Base-by-base conservation (phyloP, 2,797 vertebrate species). In the Siniperca undulata region DNA sequence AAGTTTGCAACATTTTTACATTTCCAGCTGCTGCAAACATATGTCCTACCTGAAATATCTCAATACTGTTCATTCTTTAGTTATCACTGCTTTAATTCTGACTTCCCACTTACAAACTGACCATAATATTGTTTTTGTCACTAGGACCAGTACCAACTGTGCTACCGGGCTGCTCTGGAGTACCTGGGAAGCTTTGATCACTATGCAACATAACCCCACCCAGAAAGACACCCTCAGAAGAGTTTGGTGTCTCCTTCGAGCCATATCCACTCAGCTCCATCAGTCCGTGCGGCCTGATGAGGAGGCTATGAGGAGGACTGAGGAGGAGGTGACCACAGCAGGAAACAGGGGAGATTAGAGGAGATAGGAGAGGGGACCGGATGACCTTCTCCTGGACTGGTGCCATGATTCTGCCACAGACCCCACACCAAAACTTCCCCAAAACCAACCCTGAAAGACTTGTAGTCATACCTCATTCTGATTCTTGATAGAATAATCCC, bases 101-200 rank as follows among this genome's bases (percentile, higher is more conserved):
- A n/a, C 3, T n/a, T 69, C 10, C 16, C 10, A 12, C n/a, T 52
- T 16, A 20, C 11, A 61, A 55, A 52, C 22, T 73, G 38, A 81
- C n/a, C 14, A 44, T n/a, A 46, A 22, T 9, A 0, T 22, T 27
- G 4, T n/a, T 42, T 46, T 70, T 60, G n/a, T 69, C 34, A 12
- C n/a, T 93, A 99, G 98, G 98, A 99, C 95, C 98, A 99, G 96
- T 99, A 99, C 93, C 98, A 98, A 91, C 95, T 99, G 93, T 99
- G 98, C 95, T 99, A 99, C 96, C 93, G 97, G 71, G 98, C 98
- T 1, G 98, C 98, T 59, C 95, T 99, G 96, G 98, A 99, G 95
- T 99, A 99, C 94, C 97, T 99, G 71, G 98, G 98, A 95, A 99
- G 98, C 96, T 99, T 98, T 36, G 98, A 99, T 94, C 97, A 99